phyloP scores from a whole-genome alignment of 2,113 vertebrate species.

The Choloepus hoffmanni region DNA sequence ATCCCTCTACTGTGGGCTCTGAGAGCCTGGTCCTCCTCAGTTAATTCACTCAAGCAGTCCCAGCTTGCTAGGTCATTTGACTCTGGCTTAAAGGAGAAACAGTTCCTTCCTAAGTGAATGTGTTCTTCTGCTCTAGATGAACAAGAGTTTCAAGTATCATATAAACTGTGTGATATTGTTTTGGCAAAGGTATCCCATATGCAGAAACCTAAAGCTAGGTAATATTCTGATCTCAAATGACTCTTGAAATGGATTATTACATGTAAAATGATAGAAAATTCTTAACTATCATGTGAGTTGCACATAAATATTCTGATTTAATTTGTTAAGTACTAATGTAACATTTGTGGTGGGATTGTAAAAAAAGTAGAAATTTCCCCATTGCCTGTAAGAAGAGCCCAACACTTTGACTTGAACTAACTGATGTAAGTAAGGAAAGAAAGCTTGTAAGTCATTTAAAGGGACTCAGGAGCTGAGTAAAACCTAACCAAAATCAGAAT shows the following conservation, averaged over 20 bases:
- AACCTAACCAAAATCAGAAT: not conserved
- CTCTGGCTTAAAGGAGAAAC: not conserved
- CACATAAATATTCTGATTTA: not conserved
- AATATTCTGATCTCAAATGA: slow-evolving; percentile 65
- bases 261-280: slow-evolving; percentile 53
- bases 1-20: not conserved
- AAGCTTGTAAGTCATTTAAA: not conserved
- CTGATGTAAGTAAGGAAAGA: too few relatives aligned
- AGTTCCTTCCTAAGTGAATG: not conserved
- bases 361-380: slow-evolving; percentile 36
- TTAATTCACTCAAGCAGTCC: not conserved
- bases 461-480: not conserved
- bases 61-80: not conserved
- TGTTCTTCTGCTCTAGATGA: slow-evolving; percentile 70
- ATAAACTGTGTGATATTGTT: slow-evolving; percentile 66
- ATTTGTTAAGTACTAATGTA: not conserved
- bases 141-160: slow-evolving; percentile 52
- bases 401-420: too few relatives aligned
- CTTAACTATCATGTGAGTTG: not conserved
- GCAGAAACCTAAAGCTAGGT: slow-evolving; percentile 62
- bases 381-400: not conserved
- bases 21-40: not conserved
- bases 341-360: not conserved
- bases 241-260: not conserved
- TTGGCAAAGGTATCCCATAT: slow-evolving; percentile 67